These are phyloP conservation scores for Antheraea pernyi DNA, from an alignment of 1,140 invertebrate species.

Conservation along the genomic window DNA sequence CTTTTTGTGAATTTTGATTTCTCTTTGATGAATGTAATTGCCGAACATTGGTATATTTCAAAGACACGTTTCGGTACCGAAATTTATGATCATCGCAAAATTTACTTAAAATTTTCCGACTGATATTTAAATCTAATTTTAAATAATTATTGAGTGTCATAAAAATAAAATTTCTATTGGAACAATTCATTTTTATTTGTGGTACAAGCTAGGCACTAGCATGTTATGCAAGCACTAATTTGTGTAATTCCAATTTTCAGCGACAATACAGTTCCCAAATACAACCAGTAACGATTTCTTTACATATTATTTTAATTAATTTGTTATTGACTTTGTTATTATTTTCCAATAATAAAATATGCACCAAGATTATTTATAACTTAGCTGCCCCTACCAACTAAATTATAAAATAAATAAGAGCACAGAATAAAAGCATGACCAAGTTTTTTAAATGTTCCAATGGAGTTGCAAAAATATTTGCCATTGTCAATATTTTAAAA, in stretches of 20 bases:
- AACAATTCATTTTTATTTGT: constrained; percentile 64
- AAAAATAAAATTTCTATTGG: constrained; percentile 46
- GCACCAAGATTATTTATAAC: no score
- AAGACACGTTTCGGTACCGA: not conserved
- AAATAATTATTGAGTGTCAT: constrained; percentile 51
- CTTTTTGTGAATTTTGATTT: constrained; percentile 45
- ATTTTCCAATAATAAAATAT: no score
- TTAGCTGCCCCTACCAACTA: no score
- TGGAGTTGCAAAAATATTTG: no score
- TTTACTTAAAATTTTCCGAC: constrained; percentile 36
- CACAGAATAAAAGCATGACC: no score
- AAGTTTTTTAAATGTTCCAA: no score
- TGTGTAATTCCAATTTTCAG: not conserved
- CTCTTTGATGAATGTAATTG: constrained; percentile 36
- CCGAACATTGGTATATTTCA: constrained; percentile 25
- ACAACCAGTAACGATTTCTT: no score
- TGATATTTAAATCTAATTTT: constrained; percentile 46
- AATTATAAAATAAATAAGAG: no score
- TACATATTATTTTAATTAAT: no score
- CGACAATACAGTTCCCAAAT: no score
- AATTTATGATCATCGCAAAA: constrained; percentile 7
- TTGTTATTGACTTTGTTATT: no score
- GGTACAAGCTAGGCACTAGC: constrained; percentile 23
- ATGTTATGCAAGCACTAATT: constrained; percentile 60
- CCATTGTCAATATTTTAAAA: no score